Conservation (phyloP, 2,797 vertebrate species). For the Galagoides demidoff region DNA sequence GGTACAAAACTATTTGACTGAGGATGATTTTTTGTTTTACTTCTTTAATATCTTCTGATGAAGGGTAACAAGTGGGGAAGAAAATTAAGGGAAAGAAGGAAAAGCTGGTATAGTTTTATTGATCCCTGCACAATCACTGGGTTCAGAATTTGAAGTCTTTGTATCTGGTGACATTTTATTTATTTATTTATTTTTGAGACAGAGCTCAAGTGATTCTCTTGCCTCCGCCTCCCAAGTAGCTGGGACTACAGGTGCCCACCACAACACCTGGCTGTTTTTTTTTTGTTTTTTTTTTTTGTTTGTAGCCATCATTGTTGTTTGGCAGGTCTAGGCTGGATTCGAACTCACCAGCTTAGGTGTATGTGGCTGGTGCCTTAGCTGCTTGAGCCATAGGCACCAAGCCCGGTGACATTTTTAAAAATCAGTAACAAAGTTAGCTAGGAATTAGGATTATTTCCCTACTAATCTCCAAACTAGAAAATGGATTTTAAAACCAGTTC, state of each 20-base stretch:
- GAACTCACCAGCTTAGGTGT: too few relatives aligned
- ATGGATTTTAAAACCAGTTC: conserved; percentile 37
- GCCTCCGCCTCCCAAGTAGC: too few relatives aligned
- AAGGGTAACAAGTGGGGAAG: neutral
- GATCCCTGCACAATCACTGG: neutral
- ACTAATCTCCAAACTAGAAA: conserved; percentile 27
- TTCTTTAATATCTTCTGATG: conserved; percentile 8
- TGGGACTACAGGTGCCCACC: too few relatives aligned
- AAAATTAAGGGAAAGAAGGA: neutral
- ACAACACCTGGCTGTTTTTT: too few relatives aligned
- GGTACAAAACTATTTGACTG: neutral
- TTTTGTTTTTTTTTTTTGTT: too few relatives aligned
- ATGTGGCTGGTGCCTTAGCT: too few relatives aligned
- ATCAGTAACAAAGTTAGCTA: neutral
- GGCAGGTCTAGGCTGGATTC: too few relatives aligned
- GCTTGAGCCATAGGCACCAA: too few relatives aligned
- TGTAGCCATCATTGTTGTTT: too few relatives aligned
- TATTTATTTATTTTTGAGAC: too few relatives aligned
- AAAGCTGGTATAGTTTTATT: neutral
- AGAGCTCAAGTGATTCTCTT: too few relatives aligned
- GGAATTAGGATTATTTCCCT: neutral
- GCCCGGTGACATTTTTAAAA: neutral
- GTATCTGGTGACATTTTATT: neutral
- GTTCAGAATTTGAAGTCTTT: conserved; percentile 13
- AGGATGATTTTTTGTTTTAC: neutral